Evolutionary conservation across 1,140 invertebrate species (phyloP), one percentile per base, ranked within the genome.

Genomic region (Apis dorsata): DNA sequence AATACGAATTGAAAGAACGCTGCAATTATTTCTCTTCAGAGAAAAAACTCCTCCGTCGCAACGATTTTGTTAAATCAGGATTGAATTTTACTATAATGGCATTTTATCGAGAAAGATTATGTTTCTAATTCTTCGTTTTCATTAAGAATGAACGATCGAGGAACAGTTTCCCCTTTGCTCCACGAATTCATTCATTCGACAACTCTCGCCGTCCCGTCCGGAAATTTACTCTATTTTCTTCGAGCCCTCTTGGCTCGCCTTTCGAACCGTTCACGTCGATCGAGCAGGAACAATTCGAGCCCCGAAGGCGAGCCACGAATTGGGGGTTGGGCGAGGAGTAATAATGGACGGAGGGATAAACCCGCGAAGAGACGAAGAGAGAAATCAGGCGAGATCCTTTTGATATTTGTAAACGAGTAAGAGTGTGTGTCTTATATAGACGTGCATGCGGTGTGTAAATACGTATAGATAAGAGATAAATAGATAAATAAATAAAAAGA

Each of bases 391-490:
- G 80, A 79, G 17, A 71, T 63, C 83, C 79, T 89, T 89, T 89
- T 89, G 75, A 89, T 89, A 89, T 89, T 80, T 83, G 79, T 89
- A 85, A 86, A 82, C 82, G 62, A 89, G 34, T 87, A 89, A 89
- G 79, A 71, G 57, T 87, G 84, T 87, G 84, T 89, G 24, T 24
- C 24, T 84, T 77, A 83, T 87, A 84, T 87, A 78, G 68, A 82
- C 77, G 83, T 89, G 86, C 86, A 89, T 89, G 88, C 84, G 28
- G 74, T 81, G 74, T 89, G 88, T 89, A 89, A 71, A 89, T 89
- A 89, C 57, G 59, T 76, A 13, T 65, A 59, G 57, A 73, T 81
- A 28, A 75, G 79, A 21, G 80, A 68, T 44, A 44, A 44, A 44
- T 44, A 44, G 34, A 44, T 34, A 3, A 7, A 44, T 44, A 7